phyloP scores from a whole-genome alignment of 2,797 vertebrate species.

The Hylomyscus alleni region DNA sequence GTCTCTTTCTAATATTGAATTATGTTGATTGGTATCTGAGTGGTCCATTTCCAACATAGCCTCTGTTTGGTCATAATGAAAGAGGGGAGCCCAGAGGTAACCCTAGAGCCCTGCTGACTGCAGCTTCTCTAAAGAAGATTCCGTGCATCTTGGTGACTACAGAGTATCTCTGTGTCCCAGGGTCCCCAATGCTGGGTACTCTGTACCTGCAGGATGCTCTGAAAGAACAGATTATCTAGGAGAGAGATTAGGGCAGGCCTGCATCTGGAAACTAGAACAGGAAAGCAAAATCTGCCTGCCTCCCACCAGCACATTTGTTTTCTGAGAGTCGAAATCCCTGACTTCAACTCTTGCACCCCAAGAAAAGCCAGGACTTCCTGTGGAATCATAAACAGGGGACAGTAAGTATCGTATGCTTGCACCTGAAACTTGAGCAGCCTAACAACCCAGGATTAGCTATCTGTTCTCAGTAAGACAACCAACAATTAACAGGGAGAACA shows the following conservation, averaged over 20 bases:
- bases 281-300: neutral
- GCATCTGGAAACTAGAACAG: constrained; percentile 25
- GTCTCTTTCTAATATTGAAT: neutral
- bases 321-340: neutral
- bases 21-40: neutral
- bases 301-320: neutral
- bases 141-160: neutral
- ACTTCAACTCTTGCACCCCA: neutral
- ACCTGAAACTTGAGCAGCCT: neutral
- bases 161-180: neutral
- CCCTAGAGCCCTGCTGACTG: neutral
- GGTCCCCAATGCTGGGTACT: neutral
- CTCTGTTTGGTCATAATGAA: neutral
- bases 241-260: neutral
- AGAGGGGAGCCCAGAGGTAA: constrained; percentile 13
- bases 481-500: neutral
- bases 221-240: neutral
- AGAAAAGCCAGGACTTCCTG: neutral
- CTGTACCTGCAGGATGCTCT: rapidly evolving
- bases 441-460: neutral
- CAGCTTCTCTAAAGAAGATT: neutral
- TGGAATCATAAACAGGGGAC: neutral
- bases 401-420: rapidly evolving
- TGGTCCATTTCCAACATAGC: neutral
- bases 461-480: neutral